Conservation (phyloP, 1,140 invertebrate genomes). For the Helicoverpa zea region DNA sequence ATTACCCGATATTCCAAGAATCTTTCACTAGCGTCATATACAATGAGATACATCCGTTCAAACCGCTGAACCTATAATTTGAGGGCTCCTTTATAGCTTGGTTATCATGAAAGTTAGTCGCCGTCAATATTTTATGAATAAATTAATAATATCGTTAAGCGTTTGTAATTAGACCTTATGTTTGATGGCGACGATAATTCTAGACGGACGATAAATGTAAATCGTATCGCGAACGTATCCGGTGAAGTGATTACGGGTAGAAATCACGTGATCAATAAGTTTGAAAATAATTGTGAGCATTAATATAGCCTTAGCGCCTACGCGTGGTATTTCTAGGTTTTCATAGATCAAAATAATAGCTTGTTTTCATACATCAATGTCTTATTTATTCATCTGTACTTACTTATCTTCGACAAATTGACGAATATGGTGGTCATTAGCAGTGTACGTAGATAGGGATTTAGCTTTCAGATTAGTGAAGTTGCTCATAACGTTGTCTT, state of each 20-base stretch:
- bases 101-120: constrained; percentile 22
- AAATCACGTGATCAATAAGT: constrained; percentile 22
- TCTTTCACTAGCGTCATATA: neutral
- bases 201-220: constrained; percentile 19
- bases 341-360: neutral
- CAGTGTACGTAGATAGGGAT: too few relatives aligned
- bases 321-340: constrained; percentile 1
- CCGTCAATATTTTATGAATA: constrained; percentile 31
- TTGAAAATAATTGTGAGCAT: constrained; percentile 25
- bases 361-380: too few relatives aligned
- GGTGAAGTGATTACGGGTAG: constrained; percentile 15
- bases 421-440: too few relatives aligned
- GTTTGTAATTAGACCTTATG: constrained; percentile 35
- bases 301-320: neutral
- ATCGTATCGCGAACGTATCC: constrained; percentile 26
- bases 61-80: neutral
- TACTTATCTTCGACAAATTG: too few relatives aligned
- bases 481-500: too few relatives aligned
- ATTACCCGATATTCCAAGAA: too few relatives aligned
- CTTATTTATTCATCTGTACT: too few relatives aligned
- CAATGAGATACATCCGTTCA: neutral
- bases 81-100: constrained; percentile 1
- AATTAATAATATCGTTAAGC: constrained; percentile 40
- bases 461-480: too few relatives aligned
- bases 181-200: constrained; percentile 25